Base-by-base conservation (phyloP, 2,888 invertebrate genomes). In the Callinectes sapidus region DNA sequence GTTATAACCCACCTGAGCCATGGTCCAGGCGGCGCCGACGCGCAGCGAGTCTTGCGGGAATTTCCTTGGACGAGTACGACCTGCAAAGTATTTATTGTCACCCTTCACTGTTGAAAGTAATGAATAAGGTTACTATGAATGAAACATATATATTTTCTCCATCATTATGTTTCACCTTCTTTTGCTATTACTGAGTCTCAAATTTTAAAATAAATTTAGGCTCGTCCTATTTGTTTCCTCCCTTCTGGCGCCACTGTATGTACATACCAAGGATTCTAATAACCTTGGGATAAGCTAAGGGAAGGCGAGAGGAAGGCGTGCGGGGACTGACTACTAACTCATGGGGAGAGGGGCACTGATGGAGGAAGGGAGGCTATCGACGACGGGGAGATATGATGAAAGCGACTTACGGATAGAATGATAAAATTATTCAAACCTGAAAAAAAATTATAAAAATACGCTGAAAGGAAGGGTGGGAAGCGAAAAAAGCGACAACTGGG, bases 11-110 rank as follows among this genome's bases (percentile, higher is more conserved):
- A 81, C 81, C 81, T 81, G 35, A 35, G 81, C 81, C 81, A 81
- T 81, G 16, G 81, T 81, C 13, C 14, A 81, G 35, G 81, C 81
- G 81, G 81, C 81, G 81, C 81, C 81, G 81, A 81, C 81, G 81
- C 71, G 71, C 81, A 81, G 81, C 81, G 35, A 81, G 35, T 81
- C 81, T 35, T 35, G 81, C 81, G 81, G 81, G 81, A 81, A 81
- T 81, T 35, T 81, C 35, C 35, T 81, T 81, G 35, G 71, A 5
- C 71, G 71, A 81, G 13, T 81, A 81, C 81, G 81, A 81, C 35
- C 81, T 81, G 35, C 81, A 81, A 81, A 81, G 32, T 81, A 81
- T 81, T 81, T 81, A 81, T 81, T 32, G n/a, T 35, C 16, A 16
- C 13, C 5, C n/a, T 23, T 2, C 32, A 2, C 18, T 35, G 32